These are phyloP conservation scores for Steatocranus sp. DNA, from an alignment of 2,797 vertebrate genomes.

Conservation along the genomic window DNA sequence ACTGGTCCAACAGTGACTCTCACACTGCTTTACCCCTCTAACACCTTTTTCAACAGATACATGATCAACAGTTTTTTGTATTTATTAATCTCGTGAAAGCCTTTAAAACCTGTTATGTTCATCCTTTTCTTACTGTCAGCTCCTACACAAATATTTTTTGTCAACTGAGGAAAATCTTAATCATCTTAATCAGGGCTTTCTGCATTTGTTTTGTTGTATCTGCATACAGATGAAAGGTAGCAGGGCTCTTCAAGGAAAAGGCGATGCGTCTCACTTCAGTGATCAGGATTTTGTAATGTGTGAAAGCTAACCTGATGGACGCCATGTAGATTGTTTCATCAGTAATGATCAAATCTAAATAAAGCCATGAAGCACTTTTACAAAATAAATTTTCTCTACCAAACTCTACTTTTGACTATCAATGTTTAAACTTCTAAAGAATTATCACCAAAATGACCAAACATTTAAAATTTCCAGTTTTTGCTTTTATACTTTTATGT, in stretches of 20 bases:
- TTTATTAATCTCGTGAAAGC: not conserved
- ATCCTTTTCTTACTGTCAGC: not conserved
- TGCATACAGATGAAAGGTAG: not conserved
- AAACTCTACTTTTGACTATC: not conserved
- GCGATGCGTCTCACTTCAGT: not conserved
- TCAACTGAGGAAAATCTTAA: not conserved
- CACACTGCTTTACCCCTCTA: not conserved
- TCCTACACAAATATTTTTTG: not conserved
- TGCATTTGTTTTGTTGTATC: accelerated
- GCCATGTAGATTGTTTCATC: not conserved
- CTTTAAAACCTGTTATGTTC: not conserved
- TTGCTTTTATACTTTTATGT: not conserved
- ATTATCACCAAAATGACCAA: not conserved
- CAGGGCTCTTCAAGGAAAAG: not conserved
- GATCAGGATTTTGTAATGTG: not conserved
- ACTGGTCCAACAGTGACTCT: not conserved
- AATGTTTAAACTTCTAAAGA: not conserved
- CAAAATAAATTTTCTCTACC: not conserved
- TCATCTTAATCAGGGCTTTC: not conserved
- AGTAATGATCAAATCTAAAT: not conserved
- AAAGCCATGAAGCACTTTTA: not conserved
- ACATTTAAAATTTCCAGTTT: not conserved
- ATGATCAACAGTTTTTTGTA: not conserved
- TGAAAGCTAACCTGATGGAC: not conserved
- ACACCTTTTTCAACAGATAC: not conserved